Evolutionary conservation across 2,888 invertebrate species (phyloP).

Genomic region (Oscheius sp.): DNA sequence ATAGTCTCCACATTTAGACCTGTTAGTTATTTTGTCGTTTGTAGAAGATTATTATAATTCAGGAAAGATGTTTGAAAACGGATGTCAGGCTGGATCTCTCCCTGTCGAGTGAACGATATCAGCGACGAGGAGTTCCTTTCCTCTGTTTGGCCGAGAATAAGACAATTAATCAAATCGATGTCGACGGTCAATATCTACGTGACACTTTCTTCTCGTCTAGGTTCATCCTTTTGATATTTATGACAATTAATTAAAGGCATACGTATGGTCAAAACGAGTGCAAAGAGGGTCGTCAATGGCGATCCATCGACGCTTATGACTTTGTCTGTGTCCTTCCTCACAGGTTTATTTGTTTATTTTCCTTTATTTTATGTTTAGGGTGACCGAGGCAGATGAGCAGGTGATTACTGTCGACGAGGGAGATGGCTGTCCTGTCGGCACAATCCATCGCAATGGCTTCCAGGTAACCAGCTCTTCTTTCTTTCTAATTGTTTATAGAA

Average conservation of each 20-base stretch:
- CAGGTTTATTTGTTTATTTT: slow-evolving; percentile 31
- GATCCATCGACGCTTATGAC: slow-evolving; percentile 69
- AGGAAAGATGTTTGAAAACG: slow-evolving; percentile 34
- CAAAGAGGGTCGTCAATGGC: slow-evolving; percentile 63
- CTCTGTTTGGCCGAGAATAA: slow-evolving; percentile 26
- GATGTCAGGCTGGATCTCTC: slow-evolving; percentile 25
- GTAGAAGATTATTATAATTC: not conserved
- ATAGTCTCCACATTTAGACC: slow-evolving; percentile 44
- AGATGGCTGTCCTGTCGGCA: slow-evolving; percentile 25
- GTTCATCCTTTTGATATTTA: no score
- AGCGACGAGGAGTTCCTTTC: slow-evolving; percentile 39
- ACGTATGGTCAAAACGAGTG: slow-evolving; percentile 69
- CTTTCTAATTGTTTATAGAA: slow-evolving; percentile 35
- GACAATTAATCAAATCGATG: slow-evolving; percentile 31
- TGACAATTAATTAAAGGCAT: slow-evolving; percentile 36
- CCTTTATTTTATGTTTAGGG: not conserved
- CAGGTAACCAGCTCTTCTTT: slow-evolving; percentile 20
- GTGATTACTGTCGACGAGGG: slow-evolving; percentile 1
- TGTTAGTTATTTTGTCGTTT: slow-evolving; percentile 29
- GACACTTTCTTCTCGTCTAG: slow-evolving; percentile 41
- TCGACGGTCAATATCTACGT: slow-evolving; percentile 41
- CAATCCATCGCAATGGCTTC: slow-evolving; percentile 22
- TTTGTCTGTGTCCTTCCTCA: slow-evolving; percentile 67
- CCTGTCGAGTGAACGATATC: not conserved
- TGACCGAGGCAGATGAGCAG: slow-evolving; percentile 26